A percentile compares a stretch with the other conserved stretches of the same genome.
These are phyloP conservation scores for Spea multiplicata DNA, from an alignment of 2,113 vertebrate genomes.

Conservation along the genomic window DNA sequence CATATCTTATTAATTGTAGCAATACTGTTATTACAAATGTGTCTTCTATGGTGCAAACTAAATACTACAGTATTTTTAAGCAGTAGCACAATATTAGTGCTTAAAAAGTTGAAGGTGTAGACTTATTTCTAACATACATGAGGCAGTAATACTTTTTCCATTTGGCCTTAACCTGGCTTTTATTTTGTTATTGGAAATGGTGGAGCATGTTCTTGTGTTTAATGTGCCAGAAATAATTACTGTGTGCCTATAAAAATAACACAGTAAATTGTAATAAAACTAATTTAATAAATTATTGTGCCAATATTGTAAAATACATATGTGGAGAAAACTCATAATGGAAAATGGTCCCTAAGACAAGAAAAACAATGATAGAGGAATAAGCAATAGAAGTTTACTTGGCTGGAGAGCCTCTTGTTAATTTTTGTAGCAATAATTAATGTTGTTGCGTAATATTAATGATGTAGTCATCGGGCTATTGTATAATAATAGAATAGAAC, in stretches of 20 bases:
- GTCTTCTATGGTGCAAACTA: too few species aligned
- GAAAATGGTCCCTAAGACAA: background rate
- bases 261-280: constrained; percentile 20
- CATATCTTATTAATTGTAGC: too few species aligned
- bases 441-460: too few species aligned
- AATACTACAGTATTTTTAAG: too few species aligned
- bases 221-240: background rate
- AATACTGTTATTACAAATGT: too few species aligned
- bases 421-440: too few species aligned
- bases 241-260: constrained; percentile 24
- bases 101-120: too few species aligned
- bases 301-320: background rate
- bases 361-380: constrained; percentile 28
- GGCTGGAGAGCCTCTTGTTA: too few species aligned
- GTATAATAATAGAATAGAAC: too few species aligned
- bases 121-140: background rate
- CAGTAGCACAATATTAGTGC: too few species aligned
- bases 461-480: too few species aligned
- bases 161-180: background rate
- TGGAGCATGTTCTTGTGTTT: constrained; percentile 2
- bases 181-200: constrained; percentile 16
- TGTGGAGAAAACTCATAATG: constrained; percentile 10
- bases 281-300: constrained; percentile 17
- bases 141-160: constrained; percentile 19
- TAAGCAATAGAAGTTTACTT: background rate